These are phyloP conservation scores for Hemicentrotus pulcherrimus DNA, from an alignment of 35 echinoderm and acorn worm species.

Conservation along the genomic window DNA sequence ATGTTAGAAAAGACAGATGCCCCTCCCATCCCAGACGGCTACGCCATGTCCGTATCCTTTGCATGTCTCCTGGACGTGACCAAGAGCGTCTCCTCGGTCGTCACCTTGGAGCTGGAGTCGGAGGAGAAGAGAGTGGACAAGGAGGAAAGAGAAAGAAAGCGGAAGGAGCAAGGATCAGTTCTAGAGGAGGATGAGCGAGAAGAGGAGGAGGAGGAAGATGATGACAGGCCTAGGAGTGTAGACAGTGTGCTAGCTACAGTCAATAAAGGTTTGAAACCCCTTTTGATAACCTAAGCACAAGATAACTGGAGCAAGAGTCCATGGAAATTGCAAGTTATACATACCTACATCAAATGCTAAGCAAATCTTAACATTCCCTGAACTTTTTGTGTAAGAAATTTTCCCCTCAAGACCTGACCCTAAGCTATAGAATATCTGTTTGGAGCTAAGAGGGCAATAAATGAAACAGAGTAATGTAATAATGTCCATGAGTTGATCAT, in stretches of 20 bases:
- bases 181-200: conserved; percentile 26
- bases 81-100: conserved; percentile 84
- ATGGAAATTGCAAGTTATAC: too few species aligned
- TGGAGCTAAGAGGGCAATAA: too few species aligned
- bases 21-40: conserved; percentile 89
- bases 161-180: neutral
- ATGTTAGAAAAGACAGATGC: conserved; percentile 91
- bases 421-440: too few species aligned
- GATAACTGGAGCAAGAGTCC: neutral
- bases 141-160: conserved; percentile 27
- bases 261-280: conserved; percentile 10
- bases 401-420: too few species aligned
- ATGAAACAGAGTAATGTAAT: too few species aligned
- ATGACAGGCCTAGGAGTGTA: conserved; percentile 32
- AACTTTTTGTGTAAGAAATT: too few species aligned
- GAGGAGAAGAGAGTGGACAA: conserved; percentile 73
- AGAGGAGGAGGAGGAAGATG: conserved; percentile 24
- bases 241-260: conserved; percentile 38
- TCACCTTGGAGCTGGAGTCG: conserved; percentile 83
- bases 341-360: too few species aligned
- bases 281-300: neutral
- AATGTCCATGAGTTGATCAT: too few species aligned
- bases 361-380: too few species aligned
- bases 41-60: conserved; percentile 87
- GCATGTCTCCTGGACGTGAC: conserved; percentile 76